Evolutionary conservation across 2,113 vertebrate species (phyloP).

Genomic region (Toxotes jaculatrix): DNA sequence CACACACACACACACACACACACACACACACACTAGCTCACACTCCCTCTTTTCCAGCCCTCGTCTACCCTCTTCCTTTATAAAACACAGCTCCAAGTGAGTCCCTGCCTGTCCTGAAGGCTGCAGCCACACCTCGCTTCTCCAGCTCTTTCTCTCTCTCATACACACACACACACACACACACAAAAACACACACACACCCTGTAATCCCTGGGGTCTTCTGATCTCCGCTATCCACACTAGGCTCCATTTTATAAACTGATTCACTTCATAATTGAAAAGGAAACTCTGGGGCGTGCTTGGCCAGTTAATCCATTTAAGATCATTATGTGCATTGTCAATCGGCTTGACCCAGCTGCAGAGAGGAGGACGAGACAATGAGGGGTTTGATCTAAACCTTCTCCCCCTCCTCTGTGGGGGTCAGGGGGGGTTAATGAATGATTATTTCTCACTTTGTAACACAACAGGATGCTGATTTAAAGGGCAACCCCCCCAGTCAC

Average conservation of each 20-base stretch:
- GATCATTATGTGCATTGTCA: conserved; percentile 85
- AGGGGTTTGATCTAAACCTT: conserved; percentile 65
- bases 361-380: conserved; percentile 68
- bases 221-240: conserved; percentile 46
- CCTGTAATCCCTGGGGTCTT: conserved; percentile 54
- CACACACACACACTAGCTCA: conserved; percentile 31
- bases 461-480: conserved; percentile 75
- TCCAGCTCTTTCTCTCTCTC: background rate
- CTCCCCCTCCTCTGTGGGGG: conserved; percentile 40
- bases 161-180: background rate
- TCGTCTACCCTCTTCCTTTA: conserved; percentile 44
- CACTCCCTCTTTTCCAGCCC: conserved; percentile 30
- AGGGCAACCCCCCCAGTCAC: conserved; percentile 52
- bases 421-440: conserved; percentile 87
- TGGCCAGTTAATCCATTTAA: conserved; percentile 86
- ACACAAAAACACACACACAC: conserved; percentile 28
- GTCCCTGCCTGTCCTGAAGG: conserved; percentile 32
- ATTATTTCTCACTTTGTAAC: conserved; percentile 88
- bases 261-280: conserved; percentile 85
- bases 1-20: conserved; percentile 38
- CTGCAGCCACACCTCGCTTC: conserved; percentile 15
- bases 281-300: conserved; percentile 80
- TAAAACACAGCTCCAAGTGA: conserved; percentile 51
- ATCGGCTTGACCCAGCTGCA: conserved; percentile 83
- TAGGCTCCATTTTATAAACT: conserved; percentile 63